A percentile compares a stretch with the other conserved stretches of the same genome.
These are phyloP conservation scores for Lepus townsendii DNA, from an alignment of 2,797 vertebrate species.

Conservation along the genomic window DNA sequence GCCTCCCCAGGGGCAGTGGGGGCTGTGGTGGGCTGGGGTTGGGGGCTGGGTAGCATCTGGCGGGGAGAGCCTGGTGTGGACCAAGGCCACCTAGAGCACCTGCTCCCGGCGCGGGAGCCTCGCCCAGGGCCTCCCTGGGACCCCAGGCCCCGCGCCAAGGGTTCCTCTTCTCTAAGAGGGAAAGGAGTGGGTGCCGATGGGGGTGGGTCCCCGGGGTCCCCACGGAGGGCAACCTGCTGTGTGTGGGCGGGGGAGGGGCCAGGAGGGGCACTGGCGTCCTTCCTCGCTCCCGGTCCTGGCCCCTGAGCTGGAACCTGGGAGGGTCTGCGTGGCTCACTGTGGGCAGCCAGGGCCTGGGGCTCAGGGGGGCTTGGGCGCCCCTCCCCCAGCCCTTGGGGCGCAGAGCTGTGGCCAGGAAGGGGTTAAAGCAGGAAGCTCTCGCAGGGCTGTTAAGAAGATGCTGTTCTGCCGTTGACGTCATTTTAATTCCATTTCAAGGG, in stretches of 20 bases:
- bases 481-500: constrained; percentile 89
- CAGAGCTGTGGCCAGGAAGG: background rate
- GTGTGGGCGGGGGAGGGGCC: background rate
- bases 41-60: constrained; percentile 76
- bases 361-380: fast-evolving
- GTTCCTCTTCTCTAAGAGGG: background rate
- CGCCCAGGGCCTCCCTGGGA: background rate
- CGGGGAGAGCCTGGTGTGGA: constrained; percentile 37
- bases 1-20: constrained; percentile 83
- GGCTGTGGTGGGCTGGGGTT: constrained; percentile 74
- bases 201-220: fast-evolving
- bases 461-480: constrained; percentile 87
- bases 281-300: fast-evolving
- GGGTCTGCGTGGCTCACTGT: too few species aligned
- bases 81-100: too few species aligned
- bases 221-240: fast-evolving
- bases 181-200: background rate
- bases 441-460: constrained; percentile 82
- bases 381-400: too few species aligned
- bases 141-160: background rate
- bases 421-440: constrained; percentile 69
- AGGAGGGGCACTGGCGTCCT: background rate
- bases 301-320: too few species aligned
- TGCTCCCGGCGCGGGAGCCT: too few species aligned
- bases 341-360: background rate